These are phyloP conservation scores for Cistogaster globosa DNA, from an alignment of 2,888 invertebrate genomes.

Conservation along the genomic window DNA sequence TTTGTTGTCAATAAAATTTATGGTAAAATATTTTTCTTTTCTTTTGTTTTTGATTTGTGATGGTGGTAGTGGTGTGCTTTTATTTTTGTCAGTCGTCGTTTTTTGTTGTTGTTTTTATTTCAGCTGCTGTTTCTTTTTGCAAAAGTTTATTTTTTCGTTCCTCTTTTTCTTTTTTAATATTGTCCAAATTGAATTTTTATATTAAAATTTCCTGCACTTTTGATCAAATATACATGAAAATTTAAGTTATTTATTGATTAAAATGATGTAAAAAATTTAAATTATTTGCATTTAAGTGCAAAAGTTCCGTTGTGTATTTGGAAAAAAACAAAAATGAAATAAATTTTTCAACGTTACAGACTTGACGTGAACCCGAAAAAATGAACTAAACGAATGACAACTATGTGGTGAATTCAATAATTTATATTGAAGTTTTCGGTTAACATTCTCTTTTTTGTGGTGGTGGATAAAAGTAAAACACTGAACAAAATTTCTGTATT, in stretches of 20 bases:
- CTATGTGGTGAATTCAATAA: slow-evolving; percentile 56
- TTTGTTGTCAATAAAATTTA: slow-evolving; percentile 1
- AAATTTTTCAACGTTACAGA: slow-evolving; percentile 61
- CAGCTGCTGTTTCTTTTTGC: slow-evolving; percentile 37
- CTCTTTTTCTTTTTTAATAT: slow-evolving; percentile 11
- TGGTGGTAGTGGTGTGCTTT: slow-evolving; percentile 31
- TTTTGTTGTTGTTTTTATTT: slow-evolving; percentile 35
- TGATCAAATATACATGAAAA: slow-evolving; percentile 65
- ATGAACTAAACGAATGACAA: slow-evolving; percentile 68
- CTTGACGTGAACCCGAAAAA: slow-evolving; percentile 56
- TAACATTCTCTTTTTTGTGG: not conserved
- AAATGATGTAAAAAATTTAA: slow-evolving; percentile 43
- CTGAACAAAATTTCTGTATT: not conserved
- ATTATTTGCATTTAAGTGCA: slow-evolving; percentile 61
- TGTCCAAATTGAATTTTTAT: slow-evolving; percentile 46
- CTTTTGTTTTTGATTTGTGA: slow-evolving; percentile 13
- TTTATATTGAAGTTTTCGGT: slow-evolving; percentile 54
- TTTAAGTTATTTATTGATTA: slow-evolving; percentile 37
- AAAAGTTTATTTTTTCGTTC: slow-evolving; percentile 20
- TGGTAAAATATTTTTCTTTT: slow-evolving; percentile 1
- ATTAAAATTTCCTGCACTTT: slow-evolving; percentile 61
- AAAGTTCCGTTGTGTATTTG: slow-evolving; percentile 44
- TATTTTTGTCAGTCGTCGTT: slow-evolving; percentile 39
- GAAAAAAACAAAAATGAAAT: slow-evolving; percentile 74
- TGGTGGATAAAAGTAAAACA: not conserved